Evolutionary conservation across 1,140 invertebrate genomes (phyloP).

Genomic region (Metopolophium dirhodum): DNA sequence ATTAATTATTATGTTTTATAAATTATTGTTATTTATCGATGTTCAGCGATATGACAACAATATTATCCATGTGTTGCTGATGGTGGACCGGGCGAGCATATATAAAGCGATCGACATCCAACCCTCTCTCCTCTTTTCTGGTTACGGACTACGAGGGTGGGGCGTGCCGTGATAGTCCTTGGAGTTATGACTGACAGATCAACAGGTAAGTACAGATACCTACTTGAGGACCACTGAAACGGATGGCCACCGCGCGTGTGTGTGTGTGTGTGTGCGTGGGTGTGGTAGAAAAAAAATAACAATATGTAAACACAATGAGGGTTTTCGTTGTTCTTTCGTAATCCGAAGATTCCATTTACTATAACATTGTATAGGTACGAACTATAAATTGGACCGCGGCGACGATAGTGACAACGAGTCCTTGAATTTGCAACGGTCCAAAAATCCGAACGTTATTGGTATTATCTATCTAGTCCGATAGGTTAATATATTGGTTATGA

Average conservation of each 20-base stretch:
- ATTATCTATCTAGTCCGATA: neutral
- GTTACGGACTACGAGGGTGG: too few species aligned
- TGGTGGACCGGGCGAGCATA: neutral
- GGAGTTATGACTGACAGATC: neutral
- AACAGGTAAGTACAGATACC: neutral
- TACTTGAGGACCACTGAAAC: neutral
- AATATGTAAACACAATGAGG: slow-evolving; percentile 7
- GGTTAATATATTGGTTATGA: neutral
- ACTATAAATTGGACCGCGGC: neutral
- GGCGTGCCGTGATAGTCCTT: neutral
- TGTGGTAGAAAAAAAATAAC: neutral
- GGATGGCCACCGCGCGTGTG: neutral
- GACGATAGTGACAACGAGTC: neutral
- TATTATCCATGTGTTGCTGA: neutral
- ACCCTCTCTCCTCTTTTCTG: neutral
- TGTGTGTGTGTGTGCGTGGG: neutral
- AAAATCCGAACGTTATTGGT: neutral
- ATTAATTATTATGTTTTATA: neutral
- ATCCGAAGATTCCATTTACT: slow-evolving; percentile 1
- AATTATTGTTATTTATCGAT: neutral
- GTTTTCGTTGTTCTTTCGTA: slow-evolving; percentile 17
- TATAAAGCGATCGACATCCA: neutral
- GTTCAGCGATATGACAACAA: neutral
- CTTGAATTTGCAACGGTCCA: slow-evolving; percentile 52
- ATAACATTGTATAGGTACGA: neutral